phyloP scores from a whole-genome alignment of 1,140 invertebrate genomes.

The Macrobrachium nipponense region DNA sequence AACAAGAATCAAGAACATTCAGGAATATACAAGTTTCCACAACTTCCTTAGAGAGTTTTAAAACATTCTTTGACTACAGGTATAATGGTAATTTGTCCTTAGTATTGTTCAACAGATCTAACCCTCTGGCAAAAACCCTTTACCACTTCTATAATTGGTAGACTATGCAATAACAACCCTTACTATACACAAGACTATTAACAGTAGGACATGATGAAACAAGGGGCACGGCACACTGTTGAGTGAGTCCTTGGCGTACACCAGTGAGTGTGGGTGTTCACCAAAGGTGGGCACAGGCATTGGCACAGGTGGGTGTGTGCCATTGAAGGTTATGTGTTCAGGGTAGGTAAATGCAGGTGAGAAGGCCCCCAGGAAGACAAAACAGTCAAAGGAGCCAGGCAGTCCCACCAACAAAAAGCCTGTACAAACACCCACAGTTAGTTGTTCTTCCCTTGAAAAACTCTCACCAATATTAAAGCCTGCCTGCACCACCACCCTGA shows the following conservation, averaged over 20 bases:
- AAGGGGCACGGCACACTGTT: slow-evolving; percentile 63
- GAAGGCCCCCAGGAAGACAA: slow-evolving; percentile 54
- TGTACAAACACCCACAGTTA: slow-evolving; percentile 49
- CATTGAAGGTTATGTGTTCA: slow-evolving; percentile 47
- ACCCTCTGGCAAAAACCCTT: slow-evolving; percentile 65
- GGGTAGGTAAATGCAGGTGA: slow-evolving; percentile 56
- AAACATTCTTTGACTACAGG: slow-evolving; percentile 63
- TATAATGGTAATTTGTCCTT: slow-evolving; percentile 64
- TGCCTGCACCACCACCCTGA: slow-evolving; percentile 49
- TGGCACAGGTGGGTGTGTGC: slow-evolving; percentile 40
- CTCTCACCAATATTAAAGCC: slow-evolving; percentile 36
- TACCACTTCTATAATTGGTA: slow-evolving; percentile 65
- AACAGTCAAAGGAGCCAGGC: slow-evolving; percentile 49
- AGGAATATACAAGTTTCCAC: slow-evolving; percentile 65
- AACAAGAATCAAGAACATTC: slow-evolving; percentile 65
- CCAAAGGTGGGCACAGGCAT: slow-evolving; percentile 42
- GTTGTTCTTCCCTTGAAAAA: slow-evolving; percentile 52
- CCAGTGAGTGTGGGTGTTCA: slow-evolving; percentile 57
- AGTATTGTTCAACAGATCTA: slow-evolving; percentile 65
- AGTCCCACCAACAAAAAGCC: slow-evolving; percentile 25
- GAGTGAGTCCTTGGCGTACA: slow-evolving; percentile 61
- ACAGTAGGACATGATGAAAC: slow-evolving; percentile 65
- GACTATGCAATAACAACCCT: slow-evolving; percentile 65
- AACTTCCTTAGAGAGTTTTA: slow-evolving; percentile 64
- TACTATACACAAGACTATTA: slow-evolving; percentile 65